Conservation (phyloP, 2,113 vertebrate species). For the Harpagus bidentatus region DNA sequence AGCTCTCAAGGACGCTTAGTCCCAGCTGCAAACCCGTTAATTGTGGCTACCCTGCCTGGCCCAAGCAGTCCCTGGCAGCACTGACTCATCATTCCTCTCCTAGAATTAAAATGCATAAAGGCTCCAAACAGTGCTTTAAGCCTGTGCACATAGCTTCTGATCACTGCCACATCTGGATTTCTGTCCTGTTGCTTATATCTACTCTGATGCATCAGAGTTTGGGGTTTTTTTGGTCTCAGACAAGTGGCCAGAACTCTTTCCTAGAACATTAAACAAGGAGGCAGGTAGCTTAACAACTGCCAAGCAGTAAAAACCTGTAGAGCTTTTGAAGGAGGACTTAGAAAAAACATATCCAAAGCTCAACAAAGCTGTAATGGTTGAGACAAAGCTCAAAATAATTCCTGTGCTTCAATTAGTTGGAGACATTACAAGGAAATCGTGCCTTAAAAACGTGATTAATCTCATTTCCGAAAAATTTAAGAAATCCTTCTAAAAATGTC, state of each 20-base stretch:
- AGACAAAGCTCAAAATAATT: conserved; percentile 26
- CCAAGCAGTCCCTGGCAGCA: background rate
- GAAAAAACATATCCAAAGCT: background rate
- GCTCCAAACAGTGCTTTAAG: background rate
- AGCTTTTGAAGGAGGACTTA: background rate
- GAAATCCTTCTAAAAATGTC: conserved; percentile 9
- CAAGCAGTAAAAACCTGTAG: background rate
- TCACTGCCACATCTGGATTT: background rate
- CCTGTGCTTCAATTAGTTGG: background rate
- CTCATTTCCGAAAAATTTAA: conserved; percentile 54
- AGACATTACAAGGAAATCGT: background rate
- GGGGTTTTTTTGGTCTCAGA: background rate
- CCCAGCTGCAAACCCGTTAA: background rate
- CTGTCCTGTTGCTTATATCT: background rate
- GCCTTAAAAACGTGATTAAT: conserved; percentile 52
- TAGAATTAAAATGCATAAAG: background rate
- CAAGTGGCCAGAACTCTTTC: background rate
- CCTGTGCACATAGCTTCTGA: background rate
- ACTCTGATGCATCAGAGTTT: background rate
- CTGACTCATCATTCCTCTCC: background rate
- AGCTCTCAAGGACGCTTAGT: background rate
- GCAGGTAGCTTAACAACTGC: conserved; percentile 10
- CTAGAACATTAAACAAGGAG: background rate
- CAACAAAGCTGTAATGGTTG: background rate
- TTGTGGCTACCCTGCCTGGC: background rate